These are phyloP conservation scores for Melanostigma gelatinosum DNA, from an alignment of 2,113 vertebrate species.

Conservation along the genomic window DNA sequence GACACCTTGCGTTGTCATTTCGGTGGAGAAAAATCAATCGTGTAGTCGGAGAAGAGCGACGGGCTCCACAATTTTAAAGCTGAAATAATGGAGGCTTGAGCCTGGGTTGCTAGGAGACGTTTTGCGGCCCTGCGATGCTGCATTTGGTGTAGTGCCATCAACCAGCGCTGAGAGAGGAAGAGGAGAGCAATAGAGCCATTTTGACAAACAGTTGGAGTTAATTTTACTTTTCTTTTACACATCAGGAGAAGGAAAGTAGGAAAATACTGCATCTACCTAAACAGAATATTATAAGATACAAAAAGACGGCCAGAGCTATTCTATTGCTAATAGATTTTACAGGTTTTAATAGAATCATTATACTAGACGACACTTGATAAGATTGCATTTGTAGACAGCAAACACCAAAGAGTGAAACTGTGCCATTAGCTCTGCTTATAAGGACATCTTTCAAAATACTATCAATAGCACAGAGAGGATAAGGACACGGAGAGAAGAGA, in stretches of 20 bases:
- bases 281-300: background rate
- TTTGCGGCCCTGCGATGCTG: constrained; percentile 6
- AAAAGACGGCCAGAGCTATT: background rate
- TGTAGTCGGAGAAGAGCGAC: background rate
- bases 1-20: background rate
- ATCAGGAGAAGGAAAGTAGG: background rate
- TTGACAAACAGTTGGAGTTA: constrained; percentile 7
- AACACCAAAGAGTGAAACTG: background rate
- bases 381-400: background rate
- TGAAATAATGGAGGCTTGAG: constrained; percentile 18
- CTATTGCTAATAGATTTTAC: background rate
- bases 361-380: background rate
- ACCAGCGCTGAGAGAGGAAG: background rate
- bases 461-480: background rate
- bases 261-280: background rate
- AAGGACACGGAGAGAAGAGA: too few species aligned
- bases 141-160: background rate
- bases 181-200: constrained; percentile 28
- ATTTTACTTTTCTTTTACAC: background rate
- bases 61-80: constrained; percentile 3
- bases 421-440: background rate
- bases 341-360: background rate
- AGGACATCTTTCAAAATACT: background rate
- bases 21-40: constrained; percentile 5
- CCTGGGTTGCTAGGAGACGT: constrained; percentile 69